Evolutionary conservation across 2,888 invertebrate genomes (phyloP).

Genomic region (Plebejus argus): DNA sequence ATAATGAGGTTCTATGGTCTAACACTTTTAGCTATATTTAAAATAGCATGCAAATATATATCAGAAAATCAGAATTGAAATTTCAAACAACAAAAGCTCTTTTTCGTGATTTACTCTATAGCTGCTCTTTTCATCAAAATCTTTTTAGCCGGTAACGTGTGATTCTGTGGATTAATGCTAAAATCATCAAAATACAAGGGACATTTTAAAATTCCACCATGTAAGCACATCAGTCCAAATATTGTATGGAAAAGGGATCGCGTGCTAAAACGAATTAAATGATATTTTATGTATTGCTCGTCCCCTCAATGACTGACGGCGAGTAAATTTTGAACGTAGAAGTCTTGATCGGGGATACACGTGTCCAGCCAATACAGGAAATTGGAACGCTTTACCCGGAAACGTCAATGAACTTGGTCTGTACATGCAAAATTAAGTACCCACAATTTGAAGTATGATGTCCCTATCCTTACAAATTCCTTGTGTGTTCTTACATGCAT

Average conservation of each 20-base stretch:
- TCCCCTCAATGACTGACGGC: not conserved
- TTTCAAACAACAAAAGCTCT: too few species aligned
- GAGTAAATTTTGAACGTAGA: not conserved
- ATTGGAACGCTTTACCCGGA: not conserved
- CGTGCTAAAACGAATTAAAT: slow-evolving; percentile 1
- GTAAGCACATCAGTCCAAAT: too few species aligned
- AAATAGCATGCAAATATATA: too few species aligned
- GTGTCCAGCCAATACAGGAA: not conserved
- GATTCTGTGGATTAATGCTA: too few species aligned
- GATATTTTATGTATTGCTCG: not conserved
- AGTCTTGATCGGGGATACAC: not conserved
- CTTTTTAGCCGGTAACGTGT: too few species aligned
- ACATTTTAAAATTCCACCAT: not conserved
- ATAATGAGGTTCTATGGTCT: too few species aligned
- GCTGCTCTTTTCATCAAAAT: too few species aligned
- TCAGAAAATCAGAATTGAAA: too few species aligned
- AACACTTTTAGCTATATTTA: too few species aligned
- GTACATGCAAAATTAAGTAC: not conserved
- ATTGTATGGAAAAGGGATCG: not conserved
- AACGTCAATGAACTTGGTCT: not conserved
- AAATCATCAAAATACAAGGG: not conserved
- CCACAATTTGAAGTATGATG: not conserved
- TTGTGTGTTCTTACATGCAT: too few species aligned
- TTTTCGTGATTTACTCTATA: too few species aligned
- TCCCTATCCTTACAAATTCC: too few species aligned